Conservation (phyloP, 2,888 invertebrate genomes). For the Pollenia griseotomentosa region DNA sequence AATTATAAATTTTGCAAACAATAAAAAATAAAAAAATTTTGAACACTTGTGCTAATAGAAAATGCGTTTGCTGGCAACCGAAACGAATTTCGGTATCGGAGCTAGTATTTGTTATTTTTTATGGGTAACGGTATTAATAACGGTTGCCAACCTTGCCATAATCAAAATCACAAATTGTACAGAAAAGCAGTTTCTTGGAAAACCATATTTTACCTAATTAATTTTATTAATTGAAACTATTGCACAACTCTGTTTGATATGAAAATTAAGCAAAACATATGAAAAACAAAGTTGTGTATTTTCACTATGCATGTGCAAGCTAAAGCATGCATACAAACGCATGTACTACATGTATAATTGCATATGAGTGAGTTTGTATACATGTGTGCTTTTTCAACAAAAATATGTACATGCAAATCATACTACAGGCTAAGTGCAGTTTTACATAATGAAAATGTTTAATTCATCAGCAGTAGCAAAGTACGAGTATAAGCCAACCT, state of each 20-base stretch:
- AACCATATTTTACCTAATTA: conserved; percentile 4
- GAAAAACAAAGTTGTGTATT: conserved; percentile 44
- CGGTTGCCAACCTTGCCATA: too few relatives aligned
- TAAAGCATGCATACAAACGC: background rate
- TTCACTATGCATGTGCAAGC: conserved; percentile 18
- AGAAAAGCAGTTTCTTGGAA: background rate
- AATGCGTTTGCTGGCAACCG: too few relatives aligned
- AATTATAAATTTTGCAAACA: too few relatives aligned
- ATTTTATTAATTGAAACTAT: conserved; percentile 35
- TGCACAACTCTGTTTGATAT: conserved; percentile 51
- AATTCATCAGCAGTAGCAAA: conserved; percentile 75
- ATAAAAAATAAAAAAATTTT: too few relatives aligned
- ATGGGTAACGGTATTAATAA: too few relatives aligned
- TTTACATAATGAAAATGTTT: conserved; percentile 76
- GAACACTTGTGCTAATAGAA: too few relatives aligned
- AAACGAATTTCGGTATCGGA: too few relatives aligned
- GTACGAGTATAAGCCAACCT: conserved; percentile 68
- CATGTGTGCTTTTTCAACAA: conserved; percentile 40
- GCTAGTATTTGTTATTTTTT: too few relatives aligned
- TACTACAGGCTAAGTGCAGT: conserved; percentile 73
- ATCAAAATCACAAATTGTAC: too few relatives aligned
- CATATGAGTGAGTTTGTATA: conserved; percentile 1
- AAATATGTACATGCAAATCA: conserved; percentile 60
- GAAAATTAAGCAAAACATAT: conserved; percentile 28
- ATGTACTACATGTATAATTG: background rate